Evolutionary conservation across 2,888 invertebrate genomes (phyloP).

Genomic region (Diarsia dahlii): DNA sequence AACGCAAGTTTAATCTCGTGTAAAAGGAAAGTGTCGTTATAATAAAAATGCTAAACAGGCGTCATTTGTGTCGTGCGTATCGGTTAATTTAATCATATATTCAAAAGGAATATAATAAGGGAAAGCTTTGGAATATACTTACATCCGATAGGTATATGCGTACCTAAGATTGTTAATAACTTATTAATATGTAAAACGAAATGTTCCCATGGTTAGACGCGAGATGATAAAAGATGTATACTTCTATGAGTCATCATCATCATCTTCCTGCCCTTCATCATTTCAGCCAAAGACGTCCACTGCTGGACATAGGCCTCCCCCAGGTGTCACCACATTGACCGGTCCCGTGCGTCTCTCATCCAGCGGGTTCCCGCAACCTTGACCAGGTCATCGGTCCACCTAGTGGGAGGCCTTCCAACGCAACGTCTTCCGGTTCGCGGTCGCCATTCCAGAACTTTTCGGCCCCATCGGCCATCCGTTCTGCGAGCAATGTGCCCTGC

Average conservation of each 20-base stretch:
- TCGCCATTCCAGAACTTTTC: too few species aligned
- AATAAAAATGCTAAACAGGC: slow-evolving; percentile 78
- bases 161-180: slow-evolving; percentile 30
- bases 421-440: too few species aligned
- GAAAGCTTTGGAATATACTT: slow-evolving; percentile 15
- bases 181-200: slow-evolving; percentile 15
- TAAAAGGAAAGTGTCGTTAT: slow-evolving; percentile 67
- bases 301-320: too few species aligned
- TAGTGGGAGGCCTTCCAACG: too few species aligned
- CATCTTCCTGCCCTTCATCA: too few species aligned
- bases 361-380: too few species aligned
- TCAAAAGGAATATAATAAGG: neutral
- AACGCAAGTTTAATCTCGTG: slow-evolving; percentile 40
- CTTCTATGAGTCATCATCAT: neutral
- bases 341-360: too few species aligned
- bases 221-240: neutral
- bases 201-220: neutral
- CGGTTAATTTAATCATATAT: slow-evolving; percentile 36
- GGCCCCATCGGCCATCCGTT: too few species aligned
- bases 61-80: slow-evolving; percentile 31
- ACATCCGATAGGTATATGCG: slow-evolving; percentile 30
- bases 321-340: too few species aligned
- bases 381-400: too few species aligned
- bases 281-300: too few species aligned
- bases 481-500: too few species aligned